Evolutionary conservation across 2,888 invertebrate genomes (phyloP).

Genomic region (Dysmachus trigonus): DNA sequence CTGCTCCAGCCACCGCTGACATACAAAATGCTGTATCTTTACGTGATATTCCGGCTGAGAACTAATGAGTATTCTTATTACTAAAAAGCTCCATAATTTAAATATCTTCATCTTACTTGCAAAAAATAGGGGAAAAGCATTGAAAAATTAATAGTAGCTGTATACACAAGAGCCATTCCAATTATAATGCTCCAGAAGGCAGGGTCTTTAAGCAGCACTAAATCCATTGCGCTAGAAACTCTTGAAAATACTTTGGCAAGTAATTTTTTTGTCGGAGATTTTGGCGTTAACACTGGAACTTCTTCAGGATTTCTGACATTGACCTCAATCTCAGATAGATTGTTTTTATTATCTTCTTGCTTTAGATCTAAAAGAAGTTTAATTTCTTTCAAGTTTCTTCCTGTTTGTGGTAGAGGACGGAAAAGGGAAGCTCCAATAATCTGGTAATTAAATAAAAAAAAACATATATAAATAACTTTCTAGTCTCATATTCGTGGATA

Average conservation of each 20-base stretch:
- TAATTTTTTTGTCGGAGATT: slow-evolving; percentile 48
- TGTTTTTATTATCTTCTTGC: slow-evolving; percentile 1
- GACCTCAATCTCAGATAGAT: slow-evolving; percentile 5
- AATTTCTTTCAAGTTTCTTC: slow-evolving; percentile 58
- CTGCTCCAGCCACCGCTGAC: slow-evolving; percentile 75
- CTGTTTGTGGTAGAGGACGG: slow-evolving; percentile 67
- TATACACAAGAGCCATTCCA: slow-evolving; percentile 73
- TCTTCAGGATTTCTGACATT: slow-evolving; percentile 20
- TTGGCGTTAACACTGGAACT: slow-evolving; percentile 52
- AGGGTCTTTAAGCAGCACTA: slow-evolving; percentile 71
- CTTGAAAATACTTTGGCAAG: slow-evolving; percentile 57
- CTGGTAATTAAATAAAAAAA: slow-evolving; percentile 56
- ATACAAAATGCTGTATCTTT: slow-evolving; percentile 73
- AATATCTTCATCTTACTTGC: slow-evolving; percentile 62
- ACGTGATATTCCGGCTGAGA: slow-evolving; percentile 61
- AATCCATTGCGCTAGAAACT: slow-evolving; percentile 68
- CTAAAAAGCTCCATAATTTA: neutral
- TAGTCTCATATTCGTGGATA: neutral
- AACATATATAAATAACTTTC: neutral
- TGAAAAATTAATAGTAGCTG: slow-evolving; percentile 75
- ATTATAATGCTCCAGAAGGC: slow-evolving; percentile 74
- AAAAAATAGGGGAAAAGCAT: slow-evolving; percentile 76
- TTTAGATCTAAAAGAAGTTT: slow-evolving; percentile 54
- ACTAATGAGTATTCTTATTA: slow-evolving; percentile 48
- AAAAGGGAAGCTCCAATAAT: slow-evolving; percentile 69